Base-by-base conservation (phyloP, 2,797 vertebrate species). In the Microctenopoma stevenorrisi region DNA sequence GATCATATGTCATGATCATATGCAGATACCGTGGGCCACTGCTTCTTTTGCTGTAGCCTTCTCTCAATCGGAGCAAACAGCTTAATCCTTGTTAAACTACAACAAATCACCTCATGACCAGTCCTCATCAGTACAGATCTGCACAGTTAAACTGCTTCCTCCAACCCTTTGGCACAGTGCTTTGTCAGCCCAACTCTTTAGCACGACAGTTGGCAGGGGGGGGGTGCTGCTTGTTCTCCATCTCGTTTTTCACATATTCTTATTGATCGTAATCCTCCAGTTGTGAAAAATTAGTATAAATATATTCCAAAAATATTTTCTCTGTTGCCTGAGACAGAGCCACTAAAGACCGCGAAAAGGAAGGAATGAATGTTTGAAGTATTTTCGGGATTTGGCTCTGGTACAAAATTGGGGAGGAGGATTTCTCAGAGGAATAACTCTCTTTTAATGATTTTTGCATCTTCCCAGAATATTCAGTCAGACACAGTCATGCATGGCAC, bases 361-460 rank as follows among this genome's bases (percentile, higher is more conserved):
- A 68, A 65, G 57, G 59, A 75, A 52, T 47, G 62, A 71, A 68
- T 87, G 83, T 87, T 78, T 87, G 86, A 85, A 76, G 74, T 89
- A 77, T 90, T 91, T 84, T 70, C 74, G 87, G 88, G 76, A 90
- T 88, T 88, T 84, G 85, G 79, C 80, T 79, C 52, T 59, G 73
- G 74, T 82, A 81, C 78, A 85, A 68, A 81, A 67, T 72, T 77
- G 44, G 49, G 65, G 51, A 64, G 40, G 15, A 59, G 44, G 64
- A 44, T 59, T 77, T 84, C 79, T 84, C 76, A 47, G 61, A 76
- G 79, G 83, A 78, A 69, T 78, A 12, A 42, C 42, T 72, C 62
- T 72, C 73, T 86, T 86, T 79, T 83, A 85, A 86, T 86, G 72
- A 87, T 86, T 88, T 84, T 79, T 78, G 60, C 70, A 77, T 81